These are phyloP conservation scores for Augochlora pura DNA, from an alignment of 1,140 invertebrate genomes.

Conservation along the genomic window DNA sequence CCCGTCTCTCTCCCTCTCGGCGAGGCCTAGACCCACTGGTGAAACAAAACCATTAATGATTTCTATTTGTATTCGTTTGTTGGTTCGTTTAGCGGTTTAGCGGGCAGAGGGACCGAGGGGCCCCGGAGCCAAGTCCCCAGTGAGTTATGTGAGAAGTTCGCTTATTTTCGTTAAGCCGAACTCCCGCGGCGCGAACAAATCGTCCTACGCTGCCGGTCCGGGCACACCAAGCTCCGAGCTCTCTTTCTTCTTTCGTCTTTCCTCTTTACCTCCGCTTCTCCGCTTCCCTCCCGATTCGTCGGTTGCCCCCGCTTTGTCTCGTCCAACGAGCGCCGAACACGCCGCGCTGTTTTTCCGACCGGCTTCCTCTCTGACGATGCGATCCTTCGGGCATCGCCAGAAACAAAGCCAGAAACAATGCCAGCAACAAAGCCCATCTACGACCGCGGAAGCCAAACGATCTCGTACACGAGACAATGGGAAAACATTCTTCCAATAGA, in stretches of 20 bases:
- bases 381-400: background rate
- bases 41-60: slow-evolving; percentile 80
- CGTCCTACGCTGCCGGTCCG: slow-evolving; percentile 68
- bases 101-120: slow-evolving; percentile 20
- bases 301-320: background rate
- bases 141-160: slow-evolving; percentile 80
- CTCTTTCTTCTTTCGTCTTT: slow-evolving; percentile 65
- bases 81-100: slow-evolving; percentile 49
- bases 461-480: too few relatives aligned
- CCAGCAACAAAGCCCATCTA: background rate
- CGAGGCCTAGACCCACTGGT: slow-evolving; percentile 37
- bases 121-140: slow-evolving; percentile 63
- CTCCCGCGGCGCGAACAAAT: slow-evolving; percentile 78
- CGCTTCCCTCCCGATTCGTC: background rate
- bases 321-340: background rate
- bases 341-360: background rate
- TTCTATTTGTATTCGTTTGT: slow-evolving; percentile 77
- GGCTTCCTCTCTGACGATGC: background rate
- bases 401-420: background rate
- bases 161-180: slow-evolving; percentile 77
- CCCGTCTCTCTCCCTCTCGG: slow-evolving; percentile 13
- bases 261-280: slow-evolving; percentile 41
- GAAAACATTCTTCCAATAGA: too few relatives aligned
- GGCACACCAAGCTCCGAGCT: slow-evolving; percentile 59
- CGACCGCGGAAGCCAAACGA: slow-evolving; percentile 1